Conservation (phyloP, 1,140 invertebrate species). For the Drosophila lacertosa region DNA sequence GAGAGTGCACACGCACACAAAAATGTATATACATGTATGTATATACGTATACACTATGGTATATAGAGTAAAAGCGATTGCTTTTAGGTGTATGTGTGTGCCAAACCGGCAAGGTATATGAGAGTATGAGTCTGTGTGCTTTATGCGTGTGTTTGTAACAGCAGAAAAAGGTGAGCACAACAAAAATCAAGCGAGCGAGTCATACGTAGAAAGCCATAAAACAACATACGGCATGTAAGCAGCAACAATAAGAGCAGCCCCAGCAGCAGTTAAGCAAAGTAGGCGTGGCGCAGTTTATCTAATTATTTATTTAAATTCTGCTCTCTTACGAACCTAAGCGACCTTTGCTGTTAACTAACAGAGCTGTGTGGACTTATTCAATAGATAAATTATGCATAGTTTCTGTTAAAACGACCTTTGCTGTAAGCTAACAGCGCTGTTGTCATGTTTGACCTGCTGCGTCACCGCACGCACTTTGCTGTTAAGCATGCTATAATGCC, state of each 20-base stretch:
- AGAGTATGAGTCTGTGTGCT: constrained; percentile 6
- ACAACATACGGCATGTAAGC: constrained; percentile 1
- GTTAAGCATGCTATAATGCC: background rate
- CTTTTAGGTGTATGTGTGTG: constrained; percentile 42
- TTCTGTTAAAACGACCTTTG: constrained; percentile 1
- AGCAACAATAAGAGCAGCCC: constrained; percentile 2
- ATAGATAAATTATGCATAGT: background rate
- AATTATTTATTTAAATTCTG: constrained; percentile 6
- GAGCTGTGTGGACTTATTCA: constrained; percentile 1
- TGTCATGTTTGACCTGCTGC: background rate
- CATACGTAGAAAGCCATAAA: constrained; percentile 37
- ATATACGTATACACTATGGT: constrained; percentile 6
- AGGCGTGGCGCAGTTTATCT: constrained; percentile 17
- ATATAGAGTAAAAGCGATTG: constrained; percentile 39
- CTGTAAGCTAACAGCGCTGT: constrained; percentile 4
- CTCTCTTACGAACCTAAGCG: constrained; percentile 17
- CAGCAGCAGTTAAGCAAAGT: constrained; percentile 5
- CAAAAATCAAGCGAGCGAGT: constrained; percentile 67
- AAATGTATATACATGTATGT: too few species aligned
- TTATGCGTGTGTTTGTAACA: constrained; percentile 56
- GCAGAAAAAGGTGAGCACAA: constrained; percentile 79
- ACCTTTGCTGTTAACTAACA: constrained; percentile 45
- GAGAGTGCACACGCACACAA: constrained; percentile 16
- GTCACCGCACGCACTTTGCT: background rate
- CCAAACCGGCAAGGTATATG: constrained; percentile 58